Conservation (phyloP, 1,140 invertebrate genomes). For the Bradysia coprophila region DNA sequence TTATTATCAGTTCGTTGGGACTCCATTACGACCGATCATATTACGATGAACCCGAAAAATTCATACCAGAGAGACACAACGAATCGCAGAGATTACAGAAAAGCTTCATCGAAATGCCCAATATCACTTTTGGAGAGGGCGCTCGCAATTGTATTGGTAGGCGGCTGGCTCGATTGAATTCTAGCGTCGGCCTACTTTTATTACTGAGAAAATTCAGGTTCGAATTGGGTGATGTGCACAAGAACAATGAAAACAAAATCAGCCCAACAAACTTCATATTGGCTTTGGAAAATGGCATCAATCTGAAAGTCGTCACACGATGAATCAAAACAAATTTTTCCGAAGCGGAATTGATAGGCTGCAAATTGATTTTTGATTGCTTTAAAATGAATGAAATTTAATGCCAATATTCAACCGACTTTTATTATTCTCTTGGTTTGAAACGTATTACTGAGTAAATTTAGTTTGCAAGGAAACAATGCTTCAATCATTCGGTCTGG, state of each 20-base stretch:
- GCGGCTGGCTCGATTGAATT: background rate
- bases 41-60: constrained; percentile 23
- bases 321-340: background rate
- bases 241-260: background rate
- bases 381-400: too few species aligned
- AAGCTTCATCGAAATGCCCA: constrained; percentile 15
- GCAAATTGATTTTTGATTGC: too few species aligned
- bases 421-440: too few species aligned
- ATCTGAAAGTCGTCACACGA: background rate
- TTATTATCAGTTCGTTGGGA: constrained; percentile 25
- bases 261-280: background rate
- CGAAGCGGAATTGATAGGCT: too few species aligned
- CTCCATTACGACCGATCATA: constrained; percentile 35
- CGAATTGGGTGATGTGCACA: background rate
- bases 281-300: background rate
- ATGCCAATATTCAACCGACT: too few species aligned
- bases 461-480: too few species aligned
- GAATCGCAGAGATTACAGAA: constrained; percentile 6
- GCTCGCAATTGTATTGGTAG: constrained; percentile 31
- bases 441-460: too few species aligned
- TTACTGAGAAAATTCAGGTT: background rate
- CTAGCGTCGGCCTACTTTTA: background rate
- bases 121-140: constrained; percentile 43
- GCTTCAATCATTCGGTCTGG: too few species aligned
- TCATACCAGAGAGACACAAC: constrained; percentile 9